Evolutionary conservation across 2,888 invertebrate genomes (phyloP).

Genomic region (Tupiocoris notatus): DNA sequence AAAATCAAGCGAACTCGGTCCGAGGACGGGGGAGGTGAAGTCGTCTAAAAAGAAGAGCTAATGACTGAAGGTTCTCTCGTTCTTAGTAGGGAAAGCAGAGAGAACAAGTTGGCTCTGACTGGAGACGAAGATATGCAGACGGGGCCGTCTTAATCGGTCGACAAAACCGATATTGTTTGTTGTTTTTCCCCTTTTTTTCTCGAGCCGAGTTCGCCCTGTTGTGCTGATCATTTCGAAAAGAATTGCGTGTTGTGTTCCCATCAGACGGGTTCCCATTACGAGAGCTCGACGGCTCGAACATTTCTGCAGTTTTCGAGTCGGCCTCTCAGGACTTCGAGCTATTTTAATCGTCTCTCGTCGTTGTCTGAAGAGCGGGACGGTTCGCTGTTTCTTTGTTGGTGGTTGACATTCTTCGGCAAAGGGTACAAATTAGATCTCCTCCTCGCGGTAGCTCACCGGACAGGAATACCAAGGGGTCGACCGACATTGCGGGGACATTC

Average conservation of each 20-base stretch:
- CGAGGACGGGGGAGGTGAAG: neutral
- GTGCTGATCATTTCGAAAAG: no score
- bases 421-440: neutral
- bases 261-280: neutral
- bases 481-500: no score
- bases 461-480: neutral
- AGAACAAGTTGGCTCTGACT: neutral
- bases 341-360: neutral
- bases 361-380: no score
- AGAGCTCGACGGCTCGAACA: neutral
- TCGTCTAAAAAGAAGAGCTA: constrained; percentile 14
- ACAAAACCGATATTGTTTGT: neutral
- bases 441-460: neutral
- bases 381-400: neutral
- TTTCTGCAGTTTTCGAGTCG: neutral
- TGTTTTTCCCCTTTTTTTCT: neutral
- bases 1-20: neutral
- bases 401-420: neutral
- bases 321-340: no score
- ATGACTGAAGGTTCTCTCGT: constrained; percentile 8
- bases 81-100: neutral
- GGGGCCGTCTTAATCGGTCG: constrained; percentile 27
- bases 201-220: no score
- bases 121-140: constrained; percentile 37
- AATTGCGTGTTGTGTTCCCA: neutral